Conservation (phyloP, 2,888 invertebrate genomes). For the Galerucella nymphaeae region DNA sequence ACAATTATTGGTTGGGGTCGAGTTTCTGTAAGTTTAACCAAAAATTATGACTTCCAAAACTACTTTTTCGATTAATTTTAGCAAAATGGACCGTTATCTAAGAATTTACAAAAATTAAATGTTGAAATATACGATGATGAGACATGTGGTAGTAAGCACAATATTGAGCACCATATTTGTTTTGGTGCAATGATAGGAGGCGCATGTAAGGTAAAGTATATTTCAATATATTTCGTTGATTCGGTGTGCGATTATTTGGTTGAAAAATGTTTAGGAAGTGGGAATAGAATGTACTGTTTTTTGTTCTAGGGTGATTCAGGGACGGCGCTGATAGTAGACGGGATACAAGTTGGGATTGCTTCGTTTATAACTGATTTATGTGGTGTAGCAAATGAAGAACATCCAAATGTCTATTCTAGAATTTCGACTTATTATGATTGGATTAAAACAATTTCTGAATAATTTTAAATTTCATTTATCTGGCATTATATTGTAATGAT, state of each 20-base stretch:
- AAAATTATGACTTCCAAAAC: not conserved
- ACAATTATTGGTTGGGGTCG: constrained; percentile 52
- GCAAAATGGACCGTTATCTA: constrained; percentile 48
- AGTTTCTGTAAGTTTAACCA: constrained; percentile 42
- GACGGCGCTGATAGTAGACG: constrained; percentile 48
- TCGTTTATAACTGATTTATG: constrained; percentile 50
- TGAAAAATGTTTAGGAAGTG: not conserved
- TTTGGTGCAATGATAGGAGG: constrained; percentile 51
- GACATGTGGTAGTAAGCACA: constrained; percentile 44
- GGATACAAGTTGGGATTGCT: constrained; percentile 49
- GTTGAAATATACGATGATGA: constrained; percentile 50
- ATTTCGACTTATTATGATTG: constrained; percentile 43
- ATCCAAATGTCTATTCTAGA: constrained; percentile 45
- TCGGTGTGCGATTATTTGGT: no score
- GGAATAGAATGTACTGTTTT: not conserved
- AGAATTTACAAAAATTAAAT: constrained; percentile 48
- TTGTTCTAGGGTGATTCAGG: constrained; percentile 50
- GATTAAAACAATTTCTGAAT: constrained; percentile 34
- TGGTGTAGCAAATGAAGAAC: constrained; percentile 46
- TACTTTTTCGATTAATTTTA: constrained; percentile 32
- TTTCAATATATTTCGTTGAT: no score
- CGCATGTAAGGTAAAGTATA: constrained; percentile 48
- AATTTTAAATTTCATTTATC: not conserved
- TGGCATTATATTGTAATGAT: not conserved
- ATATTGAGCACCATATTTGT: constrained; percentile 50